Evolutionary conservation across 2,797 vertebrate genomes (phyloP), one percentile per base, ranked within the genome.

Genomic region (Ctenopoma multispine): DNA sequence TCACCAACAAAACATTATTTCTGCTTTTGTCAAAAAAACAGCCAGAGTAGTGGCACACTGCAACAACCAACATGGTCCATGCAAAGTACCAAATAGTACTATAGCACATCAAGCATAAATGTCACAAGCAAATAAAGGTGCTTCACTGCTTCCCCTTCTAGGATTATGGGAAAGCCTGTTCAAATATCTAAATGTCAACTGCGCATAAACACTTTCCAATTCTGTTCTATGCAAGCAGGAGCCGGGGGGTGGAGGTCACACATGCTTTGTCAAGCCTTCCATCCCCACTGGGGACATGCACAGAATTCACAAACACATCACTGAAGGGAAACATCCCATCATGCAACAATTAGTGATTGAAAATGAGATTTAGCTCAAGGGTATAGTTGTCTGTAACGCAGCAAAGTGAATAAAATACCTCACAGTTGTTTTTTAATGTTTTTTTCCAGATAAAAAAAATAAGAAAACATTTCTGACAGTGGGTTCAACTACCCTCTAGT

Each of bases 131-230:
- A 89, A 90, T 88, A 80, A 87, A 83, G 66, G 49, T 73, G 69
- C 72, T 71, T 84, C 60, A 66, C 50, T 66, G 81, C 67, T 87
- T 87, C 77, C 79, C 77, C 79, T 82, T 83, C 56, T 40, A 77
- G 84, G 89, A 92, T 94, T 89, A 93, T 83, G 73, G 82, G 77
- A 81, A 88, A 86, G 79, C 85, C 87, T 92, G 82, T 83, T 90
- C 88, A 94, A 93, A 93, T 91, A 93, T 91, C 92, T 82, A 94
- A 94, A 95, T 95, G 93, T 94, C 94, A 95, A 86, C 92, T 80
- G 81, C 47, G 73, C 87, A 95, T 92, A 91, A 93, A 93, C 90
- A 94, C 91, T 92, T 93, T 91, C 87, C 88, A 93, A 94, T 94
- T 93, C 94, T 23, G 70, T 67, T 54, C 51, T 46, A 59, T 60